phyloP scores from a whole-genome alignment of 2,113 vertebrate species.

The Pseudonaja textilis region DNA sequence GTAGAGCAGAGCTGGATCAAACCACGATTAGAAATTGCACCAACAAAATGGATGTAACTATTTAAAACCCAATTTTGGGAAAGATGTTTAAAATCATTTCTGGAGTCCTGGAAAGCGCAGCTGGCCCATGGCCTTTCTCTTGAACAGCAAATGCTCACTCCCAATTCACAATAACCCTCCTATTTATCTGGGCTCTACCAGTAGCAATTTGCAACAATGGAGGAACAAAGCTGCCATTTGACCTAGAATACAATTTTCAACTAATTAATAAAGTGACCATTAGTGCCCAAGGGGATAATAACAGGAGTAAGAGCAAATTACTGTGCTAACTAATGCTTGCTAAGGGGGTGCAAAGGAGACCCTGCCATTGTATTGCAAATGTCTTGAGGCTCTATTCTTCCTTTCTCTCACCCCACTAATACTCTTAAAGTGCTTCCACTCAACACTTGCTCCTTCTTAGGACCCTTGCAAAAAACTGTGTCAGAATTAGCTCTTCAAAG shows the following conservation, averaged over 20 bases:
- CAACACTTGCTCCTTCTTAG: conserved; percentile 70
- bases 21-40: conserved; percentile 55
- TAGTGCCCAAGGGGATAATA: conserved; percentile 73
- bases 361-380: conserved; percentile 72
- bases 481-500: conserved; percentile 73
- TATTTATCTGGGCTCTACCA: conserved; percentile 67
- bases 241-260: conserved; percentile 74
- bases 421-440: conserved; percentile 73
- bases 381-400: conserved; percentile 66
- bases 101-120: conserved; percentile 63
- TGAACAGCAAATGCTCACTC: conserved; percentile 70
- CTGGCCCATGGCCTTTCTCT: conserved; percentile 65
- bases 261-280: conserved; percentile 77
- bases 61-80: conserved; percentile 58
- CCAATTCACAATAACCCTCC: conserved; percentile 63
- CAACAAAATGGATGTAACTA: conserved; percentile 56
- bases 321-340: conserved; percentile 41
- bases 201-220: conserved; percentile 70
- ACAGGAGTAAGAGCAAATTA: conserved; percentile 75
- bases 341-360: conserved; percentile 63
- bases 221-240: conserved; percentile 69
- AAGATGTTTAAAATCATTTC: conserved; percentile 49
- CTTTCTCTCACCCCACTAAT: conserved; percentile 49
- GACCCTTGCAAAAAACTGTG: conserved; percentile 67
- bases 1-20: conserved; percentile 42